Evolutionary conservation across 2,113 vertebrate species (phyloP).

Genomic region (Sturnus vulgaris): DNA sequence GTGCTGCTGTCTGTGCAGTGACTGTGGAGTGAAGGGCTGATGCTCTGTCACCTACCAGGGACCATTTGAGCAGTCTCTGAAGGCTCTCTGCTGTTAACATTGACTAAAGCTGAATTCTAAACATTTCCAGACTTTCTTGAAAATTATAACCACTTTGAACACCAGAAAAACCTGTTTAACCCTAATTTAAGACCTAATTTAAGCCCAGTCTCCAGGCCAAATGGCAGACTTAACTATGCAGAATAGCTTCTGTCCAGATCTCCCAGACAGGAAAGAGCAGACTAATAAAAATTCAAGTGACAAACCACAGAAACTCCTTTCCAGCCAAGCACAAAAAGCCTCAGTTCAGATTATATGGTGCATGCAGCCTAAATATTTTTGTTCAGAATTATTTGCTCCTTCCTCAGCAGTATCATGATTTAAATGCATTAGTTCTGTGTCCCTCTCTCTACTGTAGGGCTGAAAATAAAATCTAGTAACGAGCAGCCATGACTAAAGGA

Average conservation of each 20-base stretch:
- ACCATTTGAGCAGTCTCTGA: neutral
- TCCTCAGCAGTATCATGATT: conserved; percentile 78
- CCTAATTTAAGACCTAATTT: neutral
- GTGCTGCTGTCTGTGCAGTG: neutral
- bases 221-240: neutral
- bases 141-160: neutral
- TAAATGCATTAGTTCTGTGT: conserved; percentile 67
- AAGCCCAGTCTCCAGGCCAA: neutral
- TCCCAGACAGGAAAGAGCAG: neutral
- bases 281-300: neutral
- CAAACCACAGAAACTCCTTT: neutral
- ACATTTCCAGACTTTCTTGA: neutral
- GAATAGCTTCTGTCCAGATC: neutral
- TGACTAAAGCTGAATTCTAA: neutral
- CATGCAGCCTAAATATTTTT: neutral
- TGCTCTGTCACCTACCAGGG: neutral
- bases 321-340: neutral
- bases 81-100: neutral
- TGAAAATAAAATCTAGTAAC: conserved; percentile 82
- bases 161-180: neutral
- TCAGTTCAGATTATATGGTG: neutral
- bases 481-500: conserved; percentile 82
- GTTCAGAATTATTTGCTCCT: conserved; percentile 79
- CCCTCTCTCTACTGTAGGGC: conserved; percentile 71
- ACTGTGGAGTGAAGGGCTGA: neutral